Base-by-base conservation (phyloP, 2,797 vertebrate species). In the Rhyacichthys aspro region DNA sequence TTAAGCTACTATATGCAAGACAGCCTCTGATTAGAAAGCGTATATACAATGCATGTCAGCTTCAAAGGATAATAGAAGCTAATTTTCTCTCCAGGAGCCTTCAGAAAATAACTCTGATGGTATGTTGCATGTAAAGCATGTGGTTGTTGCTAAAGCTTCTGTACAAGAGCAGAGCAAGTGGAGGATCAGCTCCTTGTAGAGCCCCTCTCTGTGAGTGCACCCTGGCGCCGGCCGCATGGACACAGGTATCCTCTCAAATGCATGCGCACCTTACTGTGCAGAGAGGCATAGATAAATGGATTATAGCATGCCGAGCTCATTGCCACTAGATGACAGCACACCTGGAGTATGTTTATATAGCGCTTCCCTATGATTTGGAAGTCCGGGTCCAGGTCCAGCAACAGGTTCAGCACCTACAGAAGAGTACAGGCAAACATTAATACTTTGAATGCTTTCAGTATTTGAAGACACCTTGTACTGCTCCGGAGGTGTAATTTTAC, bases 221-320 rank as follows among this genome's bases (percentile, higher is more conserved):
- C 68, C 53, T 47, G 59, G 14, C 39, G 19, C 10, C 39, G 70
- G n/a, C 45, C 67, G 39, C 86, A 89, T 1, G 80, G 84, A 49
- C 85, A 88, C 19, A 93, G 69, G 77, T 89, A 87, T 33, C 86
- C 81, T 19, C 63, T 81, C 44, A 94, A 80, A 63, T 91, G 92
- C 72, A 88, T 73, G 43, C 91, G 86, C 23, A 93, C 86, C 73
- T 93, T 94, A 82, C 86, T 93, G 80, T 92, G 91, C 73, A 94
- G 85, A 0, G 92, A 93, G 55, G 93, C 93, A 9, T 94, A 94
- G 84, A 94, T 93, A 73, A 93, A 94, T 7, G 92, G 93, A 73
- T 93, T 94, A 81, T 93, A 94, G 68, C 92, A 93, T 0, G 92
- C 83, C 7, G 92, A 94, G 72, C 91, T 92, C 93, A 93, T 93